phyloP scores from a whole-genome alignment of 2,113 vertebrate genomes.

The Loxodonta africana region DNA sequence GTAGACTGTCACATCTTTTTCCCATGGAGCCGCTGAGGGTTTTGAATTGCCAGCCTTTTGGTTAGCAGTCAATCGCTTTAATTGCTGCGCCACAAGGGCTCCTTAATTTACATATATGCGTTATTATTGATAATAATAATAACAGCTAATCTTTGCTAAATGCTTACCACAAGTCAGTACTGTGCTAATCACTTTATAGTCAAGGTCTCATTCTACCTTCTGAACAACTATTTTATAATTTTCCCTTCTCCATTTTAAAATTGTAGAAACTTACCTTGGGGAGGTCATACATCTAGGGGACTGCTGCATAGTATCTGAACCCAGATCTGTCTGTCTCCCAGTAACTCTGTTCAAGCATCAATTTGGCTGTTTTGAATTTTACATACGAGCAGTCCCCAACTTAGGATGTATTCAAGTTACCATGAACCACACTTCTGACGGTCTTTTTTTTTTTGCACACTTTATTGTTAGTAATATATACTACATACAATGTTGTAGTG shows the following conservation, averaged over 20 bases:
- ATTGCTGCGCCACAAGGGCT: too few relatives aligned
- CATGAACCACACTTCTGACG: too few relatives aligned
- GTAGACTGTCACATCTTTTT: too few relatives aligned
- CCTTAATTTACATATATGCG: neutral
- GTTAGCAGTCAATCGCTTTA: too few relatives aligned
- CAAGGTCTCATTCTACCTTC: neutral
- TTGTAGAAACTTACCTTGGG: neutral
- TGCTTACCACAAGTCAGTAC: neutral
- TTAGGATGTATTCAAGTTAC: too few relatives aligned
- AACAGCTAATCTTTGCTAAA: neutral
- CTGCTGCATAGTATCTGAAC: neutral
- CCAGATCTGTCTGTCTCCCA: rapidly evolving
- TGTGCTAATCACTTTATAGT: neutral
- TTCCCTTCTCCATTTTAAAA: neutral
- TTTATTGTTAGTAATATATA: too few relatives aligned
- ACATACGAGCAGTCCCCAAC: neutral
- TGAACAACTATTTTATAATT: neutral
- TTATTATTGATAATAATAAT: neutral
- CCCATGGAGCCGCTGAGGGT: too few relatives aligned
- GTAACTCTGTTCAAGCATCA: neutral
- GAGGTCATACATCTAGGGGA: neutral
- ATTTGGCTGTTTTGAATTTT: neutral
- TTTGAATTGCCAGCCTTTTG: too few relatives aligned
- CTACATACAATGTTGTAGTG: too few relatives aligned
- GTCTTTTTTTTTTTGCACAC: too few relatives aligned